Percentiles rank a stretch among this genome's conserved stretches.
Evolutionary conservation across 2,113 vertebrate genomes (phyloP).

Genomic region (Neodontobutis hainanensis): DNA sequence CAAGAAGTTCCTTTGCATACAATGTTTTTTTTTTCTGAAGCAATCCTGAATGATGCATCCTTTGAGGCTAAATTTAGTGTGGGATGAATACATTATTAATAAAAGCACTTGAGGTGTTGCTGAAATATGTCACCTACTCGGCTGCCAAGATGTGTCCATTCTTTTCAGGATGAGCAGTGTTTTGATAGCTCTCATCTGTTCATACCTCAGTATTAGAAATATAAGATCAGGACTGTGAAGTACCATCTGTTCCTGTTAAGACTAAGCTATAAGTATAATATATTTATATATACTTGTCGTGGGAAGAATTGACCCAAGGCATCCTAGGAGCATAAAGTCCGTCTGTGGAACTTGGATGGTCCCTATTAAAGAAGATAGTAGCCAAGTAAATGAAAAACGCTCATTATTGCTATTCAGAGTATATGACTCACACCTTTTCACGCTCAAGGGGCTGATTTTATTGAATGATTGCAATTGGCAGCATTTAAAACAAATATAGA

Average conservation of each 20-base stretch:
- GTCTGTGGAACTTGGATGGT: slow-evolving; percentile 11
- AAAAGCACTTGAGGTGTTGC: slow-evolving; percentile 17
- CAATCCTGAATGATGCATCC: slow-evolving; percentile 19
- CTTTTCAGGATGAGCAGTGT: slow-evolving; percentile 6
- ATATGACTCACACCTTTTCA: slow-evolving; percentile 26
- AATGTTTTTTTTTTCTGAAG: not conserved
- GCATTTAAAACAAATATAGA: slow-evolving; percentile 24
- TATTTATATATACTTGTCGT: slow-evolving; percentile 13
- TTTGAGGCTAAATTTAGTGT: slow-evolving; percentile 21
- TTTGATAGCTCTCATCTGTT: slow-evolving; percentile 44
- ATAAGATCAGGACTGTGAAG: slow-evolving; percentile 19
- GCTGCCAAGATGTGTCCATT: slow-evolving; percentile 18
- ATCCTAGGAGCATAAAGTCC: not conserved
- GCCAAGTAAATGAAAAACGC: slow-evolving; percentile 32
- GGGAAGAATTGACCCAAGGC: slow-evolving; percentile 1
- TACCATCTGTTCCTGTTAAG: slow-evolving; percentile 25
- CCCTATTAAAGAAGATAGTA: slow-evolving; percentile 26
- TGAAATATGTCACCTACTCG: slow-evolving; percentile 3
- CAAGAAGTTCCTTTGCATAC: slow-evolving; percentile 3
- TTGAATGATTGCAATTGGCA: slow-evolving; percentile 16
- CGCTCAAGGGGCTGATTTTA: slow-evolving; percentile 15
- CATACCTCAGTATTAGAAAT: slow-evolving; percentile 14
- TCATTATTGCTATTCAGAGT: slow-evolving; percentile 49
- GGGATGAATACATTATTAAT: slow-evolving; percentile 28
- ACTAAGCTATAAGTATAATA: slow-evolving; percentile 1